These are phyloP conservation scores for Nasonia vitripennis DNA, from an alignment of 1,140 invertebrate genomes.

Conservation along the genomic window DNA sequence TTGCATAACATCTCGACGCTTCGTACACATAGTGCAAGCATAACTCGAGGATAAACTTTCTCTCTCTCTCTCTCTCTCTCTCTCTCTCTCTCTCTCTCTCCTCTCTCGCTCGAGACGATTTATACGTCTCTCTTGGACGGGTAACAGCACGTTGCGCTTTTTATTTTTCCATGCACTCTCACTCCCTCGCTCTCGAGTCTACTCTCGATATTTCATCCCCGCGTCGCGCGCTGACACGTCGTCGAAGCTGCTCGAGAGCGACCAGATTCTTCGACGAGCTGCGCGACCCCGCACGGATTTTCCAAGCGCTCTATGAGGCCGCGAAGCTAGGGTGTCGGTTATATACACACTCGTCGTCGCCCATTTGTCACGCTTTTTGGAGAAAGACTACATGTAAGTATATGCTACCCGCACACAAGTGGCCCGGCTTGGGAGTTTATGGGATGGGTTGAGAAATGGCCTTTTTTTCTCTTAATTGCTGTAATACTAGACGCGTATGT, in stretches of 20 bases:
- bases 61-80: too few relatives aligned
- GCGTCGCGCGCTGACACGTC: neutral
- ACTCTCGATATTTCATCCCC: slow-evolving; percentile 39
- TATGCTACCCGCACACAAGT: neutral
- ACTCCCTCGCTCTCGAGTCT: neutral
- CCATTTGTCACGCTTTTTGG: neutral
- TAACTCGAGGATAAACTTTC: too few relatives aligned
- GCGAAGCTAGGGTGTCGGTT: neutral
- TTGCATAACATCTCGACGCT: too few relatives aligned
- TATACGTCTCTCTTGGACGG: neutral
- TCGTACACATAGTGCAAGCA: too few relatives aligned
- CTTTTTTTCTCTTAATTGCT: neutral
- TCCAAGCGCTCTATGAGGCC: slow-evolving; percentile 1
- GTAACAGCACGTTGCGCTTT: slow-evolving; percentile 21
- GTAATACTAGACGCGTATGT: neutral
- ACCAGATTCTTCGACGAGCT: neutral
- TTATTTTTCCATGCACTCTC: slow-evolving; percentile 26
- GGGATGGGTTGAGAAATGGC: neutral
- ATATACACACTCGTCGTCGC: neutral
- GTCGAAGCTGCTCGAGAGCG: slow-evolving; percentile 22
- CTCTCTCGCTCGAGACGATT: neutral
- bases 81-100: too few relatives aligned
- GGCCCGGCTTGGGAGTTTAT: too few relatives aligned
- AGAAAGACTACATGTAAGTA: neutral
- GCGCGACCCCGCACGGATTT: slow-evolving; percentile 1